Evolutionary conservation across 30 jellyfish, hydroid and myxozoan genomes (phyloP).

Genomic region (Hydractinia echinata): DNA sequence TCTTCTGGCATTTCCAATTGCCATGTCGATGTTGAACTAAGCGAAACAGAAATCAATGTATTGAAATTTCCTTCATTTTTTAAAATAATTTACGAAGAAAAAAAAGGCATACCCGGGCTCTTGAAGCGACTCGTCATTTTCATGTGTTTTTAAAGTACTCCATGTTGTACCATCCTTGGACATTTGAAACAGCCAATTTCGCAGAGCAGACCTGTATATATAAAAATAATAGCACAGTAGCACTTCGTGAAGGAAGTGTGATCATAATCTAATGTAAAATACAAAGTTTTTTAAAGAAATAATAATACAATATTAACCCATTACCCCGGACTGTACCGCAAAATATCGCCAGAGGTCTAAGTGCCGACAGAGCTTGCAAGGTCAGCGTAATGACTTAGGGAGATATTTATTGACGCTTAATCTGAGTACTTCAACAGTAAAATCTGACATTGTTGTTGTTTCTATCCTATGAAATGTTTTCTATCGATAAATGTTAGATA

Average conservation of each 20-base stretch:
- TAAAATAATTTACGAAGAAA: not conserved
- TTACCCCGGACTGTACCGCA: no score
- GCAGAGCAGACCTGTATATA: constrained; percentile 78
- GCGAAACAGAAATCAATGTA: not conserved
- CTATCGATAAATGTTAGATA: no score
- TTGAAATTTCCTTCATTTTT: not conserved
- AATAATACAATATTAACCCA: no score
- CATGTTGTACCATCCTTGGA: constrained; percentile 88
- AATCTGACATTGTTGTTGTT: no score
- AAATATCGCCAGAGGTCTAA: no score
- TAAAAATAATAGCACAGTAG: not conserved
- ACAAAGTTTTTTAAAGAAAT: not conserved
- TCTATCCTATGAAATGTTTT: no score
- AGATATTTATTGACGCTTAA: no score
- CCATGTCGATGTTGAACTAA: constrained; percentile 97
- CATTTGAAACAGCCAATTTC: constrained; percentile 93
- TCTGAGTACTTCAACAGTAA: no score
- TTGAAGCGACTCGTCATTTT: constrained; percentile 67
- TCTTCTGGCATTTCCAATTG: constrained; percentile 54
- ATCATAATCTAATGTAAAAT: not conserved
- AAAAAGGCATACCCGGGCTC: constrained; percentile 94
- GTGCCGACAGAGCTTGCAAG: no score
- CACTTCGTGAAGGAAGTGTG: not conserved
- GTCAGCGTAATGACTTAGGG: no score
- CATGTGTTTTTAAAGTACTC: constrained; percentile 82